Conservation (phyloP, 2,888 invertebrate genomes). For the Drosophila aldrichi region DNA sequence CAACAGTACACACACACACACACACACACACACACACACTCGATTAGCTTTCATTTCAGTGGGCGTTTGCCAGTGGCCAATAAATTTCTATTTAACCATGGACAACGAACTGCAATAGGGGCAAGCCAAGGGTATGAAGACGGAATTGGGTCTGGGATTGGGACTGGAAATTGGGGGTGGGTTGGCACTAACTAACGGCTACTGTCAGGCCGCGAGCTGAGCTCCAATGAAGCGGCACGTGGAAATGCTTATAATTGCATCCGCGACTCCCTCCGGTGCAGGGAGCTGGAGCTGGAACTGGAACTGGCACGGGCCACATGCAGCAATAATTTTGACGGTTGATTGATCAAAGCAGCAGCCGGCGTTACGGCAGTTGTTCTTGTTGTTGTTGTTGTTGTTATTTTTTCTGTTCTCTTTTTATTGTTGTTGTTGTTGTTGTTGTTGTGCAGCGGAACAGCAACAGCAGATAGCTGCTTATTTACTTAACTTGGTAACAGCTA, state of each 20-base stretch:
- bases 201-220: constrained; percentile 54
- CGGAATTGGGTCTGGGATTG: not conserved
- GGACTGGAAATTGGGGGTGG: not conserved
- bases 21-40: constrained; percentile 16
- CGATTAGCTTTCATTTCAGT: constrained; percentile 47
- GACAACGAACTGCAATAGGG: constrained; percentile 32
- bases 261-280: constrained; percentile 50
- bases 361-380: constrained; percentile 41
- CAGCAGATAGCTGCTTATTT: constrained; percentile 44
- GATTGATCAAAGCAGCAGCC: constrained; percentile 79
- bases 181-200: constrained; percentile 47
- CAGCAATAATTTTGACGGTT: constrained; percentile 80
- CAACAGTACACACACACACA: constrained; percentile 1
- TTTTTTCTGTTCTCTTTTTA: constrained; percentile 14
- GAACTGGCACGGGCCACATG: constrained; percentile 61
- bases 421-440: constrained; percentile 21
- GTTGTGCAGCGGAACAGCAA: constrained; percentile 24
- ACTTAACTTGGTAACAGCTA: constrained; percentile 53
- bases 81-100: constrained; percentile 75
- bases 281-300: constrained; percentile 25
- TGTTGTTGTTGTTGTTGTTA: constrained; percentile 16
- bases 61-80: constrained; percentile 71
- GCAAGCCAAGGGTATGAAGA: not conserved
- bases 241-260: constrained; percentile 81
- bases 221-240: constrained; percentile 78